Percentiles rank a stretch among this genome's conserved stretches.
phyloP scores from a whole-genome alignment of 2,888 invertebrate genomes.

The Drosophila parthenogenetica region DNA sequence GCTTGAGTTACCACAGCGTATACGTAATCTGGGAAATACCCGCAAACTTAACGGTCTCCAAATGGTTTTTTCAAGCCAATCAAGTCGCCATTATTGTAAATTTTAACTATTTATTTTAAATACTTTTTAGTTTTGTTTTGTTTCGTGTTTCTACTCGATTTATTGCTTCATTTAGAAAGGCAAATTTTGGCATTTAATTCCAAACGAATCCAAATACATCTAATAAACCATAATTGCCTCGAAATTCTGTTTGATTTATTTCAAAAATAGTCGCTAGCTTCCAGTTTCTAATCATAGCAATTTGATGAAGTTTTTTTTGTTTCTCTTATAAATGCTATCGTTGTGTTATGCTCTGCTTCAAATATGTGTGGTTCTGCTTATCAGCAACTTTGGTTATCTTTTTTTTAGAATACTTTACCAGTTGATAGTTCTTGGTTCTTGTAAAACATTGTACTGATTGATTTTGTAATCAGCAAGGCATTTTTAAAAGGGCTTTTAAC shows the following conservation, averaged over 20 bases:
- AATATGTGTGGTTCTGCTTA: too few species aligned
- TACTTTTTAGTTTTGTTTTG: conserved; percentile 4
- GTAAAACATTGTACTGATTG: too few species aligned
- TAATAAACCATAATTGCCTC: conserved; percentile 38
- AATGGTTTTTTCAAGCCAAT: conserved; percentile 9
- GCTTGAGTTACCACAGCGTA: not conserved
- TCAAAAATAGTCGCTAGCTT: too few species aligned
- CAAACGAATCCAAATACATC: conserved; percentile 17
- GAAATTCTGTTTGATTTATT: not conserved
- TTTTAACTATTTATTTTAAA: conserved; percentile 1
- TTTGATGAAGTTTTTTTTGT: too few species aligned
- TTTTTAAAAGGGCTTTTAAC: too few species aligned
- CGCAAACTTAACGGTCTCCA: conserved; percentile 11
- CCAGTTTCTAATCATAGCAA: too few species aligned
- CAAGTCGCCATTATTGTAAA: conserved; percentile 5
- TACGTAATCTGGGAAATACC: conserved; percentile 17
- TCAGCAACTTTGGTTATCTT: too few species aligned
- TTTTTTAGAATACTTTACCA: too few species aligned
- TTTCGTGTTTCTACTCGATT: conserved; percentile 7
- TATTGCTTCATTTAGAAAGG: conserved; percentile 18
- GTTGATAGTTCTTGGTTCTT: too few species aligned
- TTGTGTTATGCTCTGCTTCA: too few species aligned
- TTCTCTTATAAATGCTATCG: too few species aligned
- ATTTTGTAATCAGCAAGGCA: too few species aligned
- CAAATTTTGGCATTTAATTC: not conserved